A percentile compares a stretch with the other conserved stretches of the same genome.
These are phyloP conservation scores for Meloe dianella DNA, from an alignment of 2,888 invertebrate genomes.

Conservation along the genomic window DNA sequence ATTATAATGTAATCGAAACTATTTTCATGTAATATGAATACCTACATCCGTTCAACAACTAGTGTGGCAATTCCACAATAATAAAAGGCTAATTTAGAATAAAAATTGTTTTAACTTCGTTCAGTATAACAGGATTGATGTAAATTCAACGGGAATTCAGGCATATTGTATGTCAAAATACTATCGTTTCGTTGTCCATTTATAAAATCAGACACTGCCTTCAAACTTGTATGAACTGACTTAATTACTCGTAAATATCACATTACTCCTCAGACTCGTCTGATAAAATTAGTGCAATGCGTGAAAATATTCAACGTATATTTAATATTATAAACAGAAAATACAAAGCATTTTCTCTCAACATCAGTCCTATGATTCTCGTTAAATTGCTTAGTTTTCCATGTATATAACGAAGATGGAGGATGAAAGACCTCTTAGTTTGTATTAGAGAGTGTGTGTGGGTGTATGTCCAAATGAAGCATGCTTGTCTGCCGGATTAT, in stretches of 20 bases:
- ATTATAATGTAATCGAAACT: too few species aligned
- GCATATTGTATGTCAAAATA: not conserved
- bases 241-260: constrained; percentile 44
- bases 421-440: not conserved
- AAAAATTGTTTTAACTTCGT: not conserved
- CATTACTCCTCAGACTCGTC: constrained; percentile 38
- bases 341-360: constrained; percentile 8
- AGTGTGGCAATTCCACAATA: too few species aligned
- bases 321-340: constrained; percentile 8
- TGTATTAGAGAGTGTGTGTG: not conserved
- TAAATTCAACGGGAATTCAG: not conserved
- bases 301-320: constrained; percentile 40
- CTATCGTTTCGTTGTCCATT: not conserved
- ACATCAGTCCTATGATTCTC: not conserved
- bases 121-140: not conserved
- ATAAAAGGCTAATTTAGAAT: not conserved
- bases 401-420: not conserved
- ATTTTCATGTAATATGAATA: too few species aligned
- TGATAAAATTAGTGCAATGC: constrained; percentile 45
- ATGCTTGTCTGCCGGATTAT: constrained; percentile 47
- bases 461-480: constrained; percentile 45
- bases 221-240: constrained; percentile 22
- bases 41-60: too few species aligned
- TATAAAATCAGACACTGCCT: constrained; percentile 15
- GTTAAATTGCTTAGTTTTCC: not conserved